A percentile compares a stretch with the other conserved stretches of the same genome.
Evolutionary conservation across 2,888 invertebrate species (phyloP).

Genomic region (Zonitis immaculata): DNA sequence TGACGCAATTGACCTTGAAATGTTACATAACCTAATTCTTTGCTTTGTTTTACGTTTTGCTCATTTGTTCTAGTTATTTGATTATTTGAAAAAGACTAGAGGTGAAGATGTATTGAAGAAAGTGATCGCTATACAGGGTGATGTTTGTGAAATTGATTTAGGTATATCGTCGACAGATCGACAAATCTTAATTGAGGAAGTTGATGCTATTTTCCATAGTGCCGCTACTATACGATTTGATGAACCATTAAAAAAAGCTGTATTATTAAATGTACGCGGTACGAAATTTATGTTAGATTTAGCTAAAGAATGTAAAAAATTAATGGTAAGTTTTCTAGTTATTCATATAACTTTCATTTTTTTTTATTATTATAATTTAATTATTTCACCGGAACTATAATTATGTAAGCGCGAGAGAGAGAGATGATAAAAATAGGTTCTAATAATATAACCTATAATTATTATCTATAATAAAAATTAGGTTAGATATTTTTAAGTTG

Average conservation of each 20-base stretch:
- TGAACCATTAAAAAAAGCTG: constrained; percentile 82
- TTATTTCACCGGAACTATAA: background rate
- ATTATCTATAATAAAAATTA: too few relatives aligned
- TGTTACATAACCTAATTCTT: background rate
- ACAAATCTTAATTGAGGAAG: constrained; percentile 58
- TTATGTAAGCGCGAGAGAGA: too few relatives aligned
- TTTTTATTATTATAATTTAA: background rate
- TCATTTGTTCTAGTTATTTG: background rate
- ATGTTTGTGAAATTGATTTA: constrained; percentile 62
- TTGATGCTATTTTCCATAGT: constrained; percentile 78
- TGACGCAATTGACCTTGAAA: too few relatives aligned
- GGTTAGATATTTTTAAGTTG: background rate
- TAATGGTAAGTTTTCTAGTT: constrained; percentile 57
- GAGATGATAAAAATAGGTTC: too few relatives aligned
- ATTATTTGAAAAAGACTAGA: background rate
- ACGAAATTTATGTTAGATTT: constrained; percentile 82
- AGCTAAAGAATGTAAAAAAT: constrained; percentile 69
- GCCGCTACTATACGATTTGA: constrained; percentile 80
- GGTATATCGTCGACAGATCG: constrained; percentile 66
- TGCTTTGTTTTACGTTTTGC: background rate
- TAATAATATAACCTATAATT: too few relatives aligned
- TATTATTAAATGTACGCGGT: constrained; percentile 87
- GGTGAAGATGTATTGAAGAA: constrained; percentile 59
- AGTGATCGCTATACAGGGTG: constrained; percentile 68
- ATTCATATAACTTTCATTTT: background rate